phyloP scores from a whole-genome alignment of 35 echinoderm and acorn worm species.

The Heliocidaris erythrogramma region DNA sequence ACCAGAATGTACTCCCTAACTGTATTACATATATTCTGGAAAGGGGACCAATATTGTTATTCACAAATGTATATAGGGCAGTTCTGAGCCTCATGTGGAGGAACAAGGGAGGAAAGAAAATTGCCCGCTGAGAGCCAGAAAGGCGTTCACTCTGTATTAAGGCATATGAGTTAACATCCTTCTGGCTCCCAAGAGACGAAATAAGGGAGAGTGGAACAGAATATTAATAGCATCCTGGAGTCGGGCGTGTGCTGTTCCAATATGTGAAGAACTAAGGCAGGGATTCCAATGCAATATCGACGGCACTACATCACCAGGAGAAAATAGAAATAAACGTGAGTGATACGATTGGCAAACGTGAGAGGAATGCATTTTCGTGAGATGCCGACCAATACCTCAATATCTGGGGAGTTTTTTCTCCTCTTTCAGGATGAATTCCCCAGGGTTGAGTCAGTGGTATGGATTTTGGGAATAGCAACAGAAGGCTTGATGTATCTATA shows the following conservation, averaged over 20 bases:
- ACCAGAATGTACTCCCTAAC: too few relatives aligned
- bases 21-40: too few relatives aligned
- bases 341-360: background rate
- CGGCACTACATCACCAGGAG: background rate
- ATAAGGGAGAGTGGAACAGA: background rate
- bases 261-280: background rate
- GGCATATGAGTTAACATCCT: too few relatives aligned
- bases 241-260: background rate
- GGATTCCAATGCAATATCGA: background rate
- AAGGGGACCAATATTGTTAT: background rate
- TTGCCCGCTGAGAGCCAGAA: too few relatives aligned
- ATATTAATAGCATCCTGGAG: background rate
- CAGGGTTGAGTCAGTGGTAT: background rate
- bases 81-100: background rate
- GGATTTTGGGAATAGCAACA: background rate
- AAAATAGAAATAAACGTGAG: slow-evolving; percentile 4
- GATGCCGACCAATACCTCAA: background rate
- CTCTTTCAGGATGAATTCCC: background rate
- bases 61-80: background rate
- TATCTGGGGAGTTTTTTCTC: background rate
- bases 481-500: background rate
- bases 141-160: too few relatives aligned
- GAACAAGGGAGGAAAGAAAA: background rate
- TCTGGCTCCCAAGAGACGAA: too few relatives aligned
- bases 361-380: background rate